These are phyloP conservation scores for Ploceus nigricollis DNA, from an alignment of 2,113 vertebrate genomes.

Conservation along the genomic window DNA sequence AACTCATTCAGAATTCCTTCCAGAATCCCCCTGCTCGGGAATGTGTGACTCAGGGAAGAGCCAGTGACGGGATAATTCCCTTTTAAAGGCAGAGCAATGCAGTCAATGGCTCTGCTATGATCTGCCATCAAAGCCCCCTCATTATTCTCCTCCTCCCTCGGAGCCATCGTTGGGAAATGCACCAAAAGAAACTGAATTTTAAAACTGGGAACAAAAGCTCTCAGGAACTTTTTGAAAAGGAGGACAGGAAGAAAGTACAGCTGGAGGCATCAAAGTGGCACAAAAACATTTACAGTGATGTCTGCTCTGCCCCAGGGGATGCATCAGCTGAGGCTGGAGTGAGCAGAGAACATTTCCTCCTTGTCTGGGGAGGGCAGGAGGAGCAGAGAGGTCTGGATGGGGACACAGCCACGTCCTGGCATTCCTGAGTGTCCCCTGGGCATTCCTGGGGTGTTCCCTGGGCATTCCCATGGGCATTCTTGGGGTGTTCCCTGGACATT, in stretches of 20 bases:
- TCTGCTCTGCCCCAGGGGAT: neutral
- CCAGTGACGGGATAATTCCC: neutral
- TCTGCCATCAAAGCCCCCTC: neutral
- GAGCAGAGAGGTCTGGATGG: neutral
- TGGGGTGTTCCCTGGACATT: too few relatives aligned
- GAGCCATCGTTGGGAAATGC: neutral
- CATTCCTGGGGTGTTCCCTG: too few relatives aligned
- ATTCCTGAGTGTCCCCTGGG: neutral
- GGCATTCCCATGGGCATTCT: too few relatives aligned
- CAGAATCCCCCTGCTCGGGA: neutral
- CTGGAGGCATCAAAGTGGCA: neutral
- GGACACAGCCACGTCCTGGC: neutral
- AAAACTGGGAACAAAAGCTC: neutral
- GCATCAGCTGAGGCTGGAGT: neutral
- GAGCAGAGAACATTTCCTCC: neutral
- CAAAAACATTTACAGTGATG: accelerated
- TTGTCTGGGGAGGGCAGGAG: neutral
- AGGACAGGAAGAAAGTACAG: neutral
- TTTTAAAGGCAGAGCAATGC: neutral
- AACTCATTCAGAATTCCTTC: neutral
- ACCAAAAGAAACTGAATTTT: neutral
- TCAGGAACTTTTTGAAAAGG: neutral
- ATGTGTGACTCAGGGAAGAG: neutral
- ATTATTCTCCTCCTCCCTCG: neutral
- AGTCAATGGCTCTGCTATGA: neutral